A percentile compares a stretch with the other conserved stretches of the same genome.
Conservation (phyloP, 2,888 invertebrate species). For the Rhimphoctona megacephalus region DNA sequence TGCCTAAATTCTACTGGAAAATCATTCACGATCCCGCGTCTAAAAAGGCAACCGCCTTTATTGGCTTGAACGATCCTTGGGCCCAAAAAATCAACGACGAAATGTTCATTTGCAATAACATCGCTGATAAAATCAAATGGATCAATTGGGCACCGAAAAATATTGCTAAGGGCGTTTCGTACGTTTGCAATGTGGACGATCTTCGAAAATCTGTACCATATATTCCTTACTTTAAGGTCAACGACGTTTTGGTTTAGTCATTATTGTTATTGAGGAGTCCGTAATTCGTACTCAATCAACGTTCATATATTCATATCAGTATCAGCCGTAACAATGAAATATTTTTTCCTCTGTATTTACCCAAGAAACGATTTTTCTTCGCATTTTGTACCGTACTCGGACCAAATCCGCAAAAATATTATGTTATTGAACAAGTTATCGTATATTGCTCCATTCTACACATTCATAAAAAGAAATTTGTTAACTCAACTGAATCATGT, state of each 20-base stretch:
- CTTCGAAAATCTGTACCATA: slow-evolving; percentile 86
- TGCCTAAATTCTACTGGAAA: slow-evolving; percentile 85
- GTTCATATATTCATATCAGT: neutral
- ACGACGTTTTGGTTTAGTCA: slow-evolving; percentile 82
- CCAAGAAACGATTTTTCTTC: neutral
- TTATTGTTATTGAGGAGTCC: neutral
- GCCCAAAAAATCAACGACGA: slow-evolving; percentile 68
- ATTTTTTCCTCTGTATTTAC: neutral
- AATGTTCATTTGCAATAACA: slow-evolving; percentile 85
- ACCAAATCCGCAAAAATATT: neutral
- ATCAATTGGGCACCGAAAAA: slow-evolving; percentile 86
- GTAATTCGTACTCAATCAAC: neutral
- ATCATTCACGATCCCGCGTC: slow-evolving; percentile 81
- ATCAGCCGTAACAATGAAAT: neutral
- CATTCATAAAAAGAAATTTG: neutral
- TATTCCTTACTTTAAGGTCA: slow-evolving; percentile 86
- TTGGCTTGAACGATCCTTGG: slow-evolving; percentile 85
- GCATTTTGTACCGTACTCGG: neutral
- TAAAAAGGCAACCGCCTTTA: slow-evolving; percentile 82
- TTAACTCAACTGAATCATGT: neutral
- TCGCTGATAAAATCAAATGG: slow-evolving; percentile 85
- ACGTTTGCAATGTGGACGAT: slow-evolving; percentile 88
- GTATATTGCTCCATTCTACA: neutral
- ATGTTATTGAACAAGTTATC: neutral
- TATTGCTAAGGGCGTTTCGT: slow-evolving; percentile 87